Conservation (phyloP, 1,140 invertebrate genomes). For the Calephelis virginiensis region DNA sequence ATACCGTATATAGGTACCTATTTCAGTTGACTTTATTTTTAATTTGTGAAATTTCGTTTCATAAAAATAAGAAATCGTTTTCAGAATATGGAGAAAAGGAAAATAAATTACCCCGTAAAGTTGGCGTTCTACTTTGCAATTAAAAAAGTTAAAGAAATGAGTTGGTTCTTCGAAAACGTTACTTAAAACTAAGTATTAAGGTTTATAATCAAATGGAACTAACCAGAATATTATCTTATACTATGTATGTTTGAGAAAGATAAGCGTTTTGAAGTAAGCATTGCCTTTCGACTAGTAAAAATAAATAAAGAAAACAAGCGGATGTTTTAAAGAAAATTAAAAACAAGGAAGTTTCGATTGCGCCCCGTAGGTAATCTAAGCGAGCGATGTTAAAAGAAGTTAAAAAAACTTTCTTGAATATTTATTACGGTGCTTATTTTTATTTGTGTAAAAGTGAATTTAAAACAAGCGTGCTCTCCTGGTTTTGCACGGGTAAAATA, state of each 20-base stretch:
- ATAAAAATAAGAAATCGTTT: conserved; percentile 38
- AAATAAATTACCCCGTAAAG: conserved; percentile 54
- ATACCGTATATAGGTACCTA: too few species aligned
- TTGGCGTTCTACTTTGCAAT: conserved; percentile 59
- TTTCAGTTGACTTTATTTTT: neutral
- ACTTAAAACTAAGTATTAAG: conserved; percentile 44
- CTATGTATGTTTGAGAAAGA: conserved; percentile 55
- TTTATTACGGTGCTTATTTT: conserved; percentile 74
- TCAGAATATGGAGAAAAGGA: conserved; percentile 44
- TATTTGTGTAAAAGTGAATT: conserved; percentile 43
- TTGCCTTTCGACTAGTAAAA: conserved; percentile 67
- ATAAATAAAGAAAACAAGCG: conserved; percentile 67
- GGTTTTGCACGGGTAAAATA: too few species aligned
- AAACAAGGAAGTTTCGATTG: conserved; percentile 72
- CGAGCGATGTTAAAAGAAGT: conserved; percentile 73
- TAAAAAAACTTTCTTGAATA: conserved; percentile 76
- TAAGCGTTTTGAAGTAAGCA: conserved; percentile 67
- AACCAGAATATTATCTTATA: conserved; percentile 21
- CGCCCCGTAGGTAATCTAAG: conserved; percentile 62
- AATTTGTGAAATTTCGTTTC: conserved; percentile 21
- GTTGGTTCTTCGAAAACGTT: conserved; percentile 43
- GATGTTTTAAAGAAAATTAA: conserved; percentile 77
- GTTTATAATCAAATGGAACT: conserved; percentile 43
- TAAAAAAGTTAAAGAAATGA: conserved; percentile 64
- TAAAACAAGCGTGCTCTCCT: conserved; percentile 12